Percentiles rank a stretch among this genome's conserved stretches.
Conservation (phyloP, 2,888 invertebrate genomes). For the Rhopalosiphum nymphaeae region DNA sequence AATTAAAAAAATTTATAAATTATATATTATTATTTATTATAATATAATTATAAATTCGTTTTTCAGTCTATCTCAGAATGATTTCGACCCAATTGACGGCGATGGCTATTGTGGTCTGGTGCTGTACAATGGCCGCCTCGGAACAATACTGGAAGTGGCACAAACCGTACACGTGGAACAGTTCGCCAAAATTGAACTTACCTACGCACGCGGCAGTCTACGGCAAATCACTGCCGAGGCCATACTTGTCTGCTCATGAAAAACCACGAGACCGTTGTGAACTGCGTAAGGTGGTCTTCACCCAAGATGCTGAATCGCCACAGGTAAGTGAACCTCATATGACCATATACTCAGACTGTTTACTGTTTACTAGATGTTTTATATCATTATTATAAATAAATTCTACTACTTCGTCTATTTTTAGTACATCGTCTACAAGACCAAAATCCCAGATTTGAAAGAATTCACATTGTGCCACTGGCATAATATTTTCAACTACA, state of each 20-base stretch:
- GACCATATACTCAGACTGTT: too few relatives aligned
- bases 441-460: constrained; percentile 80
- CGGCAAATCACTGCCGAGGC: not conserved
- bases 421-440: constrained; percentile 82
- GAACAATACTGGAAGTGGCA: constrained; percentile 33
- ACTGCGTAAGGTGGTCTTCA: constrained; percentile 79
- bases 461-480: constrained; percentile 88
- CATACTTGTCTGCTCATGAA: not conserved
- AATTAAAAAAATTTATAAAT: too few relatives aligned
- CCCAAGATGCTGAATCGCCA: constrained; percentile 75
- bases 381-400: constrained; percentile 35
- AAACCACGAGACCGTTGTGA: constrained; percentile 73
- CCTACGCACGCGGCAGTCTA: not conserved
- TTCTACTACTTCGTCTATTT: constrained; percentile 69
- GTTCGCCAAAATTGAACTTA: not conserved
- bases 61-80: not conserved
- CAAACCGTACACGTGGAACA: constrained; percentile 35
- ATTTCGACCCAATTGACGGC: not conserved
- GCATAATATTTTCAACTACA: constrained; percentile 86
- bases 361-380: too few relatives aligned
- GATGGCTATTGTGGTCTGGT: not conserved
- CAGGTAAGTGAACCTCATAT: constrained; percentile 69
- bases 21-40: too few relatives aligned
- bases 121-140: not conserved
- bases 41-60: not conserved